phyloP scores from a whole-genome alignment of 2,797 vertebrate genomes.

The Hephaestus fuliginosus region DNA sequence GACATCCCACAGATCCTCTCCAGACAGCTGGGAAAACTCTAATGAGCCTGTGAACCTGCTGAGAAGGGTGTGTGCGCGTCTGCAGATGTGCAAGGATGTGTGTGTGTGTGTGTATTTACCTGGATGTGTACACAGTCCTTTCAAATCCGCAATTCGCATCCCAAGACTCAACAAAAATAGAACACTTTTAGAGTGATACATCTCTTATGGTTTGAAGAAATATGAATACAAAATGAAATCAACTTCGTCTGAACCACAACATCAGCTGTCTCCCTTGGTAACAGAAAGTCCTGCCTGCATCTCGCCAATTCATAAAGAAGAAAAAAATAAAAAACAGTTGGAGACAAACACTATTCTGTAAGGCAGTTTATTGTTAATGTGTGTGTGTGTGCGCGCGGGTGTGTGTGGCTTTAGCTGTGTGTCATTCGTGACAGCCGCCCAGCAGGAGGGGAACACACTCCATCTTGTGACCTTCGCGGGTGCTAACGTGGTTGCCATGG shows the following conservation, averaged over 20 bases:
- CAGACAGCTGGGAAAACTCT: conserved; percentile 81
- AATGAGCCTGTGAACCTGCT: conserved; percentile 80
- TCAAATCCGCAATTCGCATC: conserved; percentile 51
- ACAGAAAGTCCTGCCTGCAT: conserved; percentile 44
- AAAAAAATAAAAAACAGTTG: conserved; percentile 11
- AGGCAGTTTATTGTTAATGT: conserved; percentile 57
- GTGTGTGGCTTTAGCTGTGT: conserved; percentile 67
- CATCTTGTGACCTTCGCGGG: conserved; percentile 84
- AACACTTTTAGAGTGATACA: conserved; percentile 46
- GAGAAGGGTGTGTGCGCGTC: conserved; percentile 44
- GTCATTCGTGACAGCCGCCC: conserved; percentile 77
- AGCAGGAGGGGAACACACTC: conserved; percentile 79
- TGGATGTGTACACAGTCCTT: conserved; percentile 38
- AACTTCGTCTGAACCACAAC: conserved; percentile 52
- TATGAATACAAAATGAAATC: conserved; percentile 66
- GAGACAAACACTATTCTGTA: conserved; percentile 50
- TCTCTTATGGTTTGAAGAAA: conserved; percentile 59
- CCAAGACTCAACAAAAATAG: conserved; percentile 66
- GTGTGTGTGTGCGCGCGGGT: conserved; percentile 39
- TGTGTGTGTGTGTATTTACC: conserved; percentile 22
- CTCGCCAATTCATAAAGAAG: conserved; percentile 10
- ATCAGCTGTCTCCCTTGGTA: conserved; percentile 58
- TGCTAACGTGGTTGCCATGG: conserved; percentile 83
- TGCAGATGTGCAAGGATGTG: conserved; percentile 16
- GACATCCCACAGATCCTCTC: conserved; percentile 78